Evolutionary conservation across 2,113 vertebrate genomes (phyloP), one percentile per base, ranked within the genome.

Genomic region (Sylvilagus bachmani): DNA sequence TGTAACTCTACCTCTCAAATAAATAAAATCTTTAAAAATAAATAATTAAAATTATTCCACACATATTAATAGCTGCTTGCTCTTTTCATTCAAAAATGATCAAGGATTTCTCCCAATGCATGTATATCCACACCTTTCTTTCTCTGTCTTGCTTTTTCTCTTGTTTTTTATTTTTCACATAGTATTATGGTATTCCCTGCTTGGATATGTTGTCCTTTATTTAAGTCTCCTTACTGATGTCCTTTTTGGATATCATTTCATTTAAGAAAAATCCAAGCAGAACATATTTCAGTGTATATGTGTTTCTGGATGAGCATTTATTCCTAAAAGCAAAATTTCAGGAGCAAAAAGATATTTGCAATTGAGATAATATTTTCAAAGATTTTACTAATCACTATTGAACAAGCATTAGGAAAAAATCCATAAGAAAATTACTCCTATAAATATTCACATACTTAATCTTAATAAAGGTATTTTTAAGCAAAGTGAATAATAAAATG

Each of bases 321-420:
- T 91, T 74, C 80, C 22, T 58, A 69, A 53, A 75, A 80, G 61
- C 22, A 81, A 91, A 91, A 85, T 51, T 62, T 92, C 69, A 78
- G 53, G 36, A 82, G 5, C 38, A 22, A 86, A 95, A 91, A 8
- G 12, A 53, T 53, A 91, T 78, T 93, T 94, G 6, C 86, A 86
- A n/a, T 64, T 67, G 36, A 73, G n/a, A 82, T 71, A 78, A 88
- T 10, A 66, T 75, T 86, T 75, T 77, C 38, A 90, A 86, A 55
- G 10, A 89, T 61, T 36, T 95, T 69, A 89, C 31, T 82, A 66
- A 25, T 10, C 38, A 53, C 22, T 78, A 1, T 58, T 29, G 86
- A 74, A 27, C 82, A 16, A 58, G 6, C 66, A 0, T 92, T 73
- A 85, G 73, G 81, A 88, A 92, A 90, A 77, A 21, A 89, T 74